These are phyloP conservation scores for Plutomurus gul DNA, from an alignment of 1,140 invertebrate species.

Conservation along the genomic window DNA sequence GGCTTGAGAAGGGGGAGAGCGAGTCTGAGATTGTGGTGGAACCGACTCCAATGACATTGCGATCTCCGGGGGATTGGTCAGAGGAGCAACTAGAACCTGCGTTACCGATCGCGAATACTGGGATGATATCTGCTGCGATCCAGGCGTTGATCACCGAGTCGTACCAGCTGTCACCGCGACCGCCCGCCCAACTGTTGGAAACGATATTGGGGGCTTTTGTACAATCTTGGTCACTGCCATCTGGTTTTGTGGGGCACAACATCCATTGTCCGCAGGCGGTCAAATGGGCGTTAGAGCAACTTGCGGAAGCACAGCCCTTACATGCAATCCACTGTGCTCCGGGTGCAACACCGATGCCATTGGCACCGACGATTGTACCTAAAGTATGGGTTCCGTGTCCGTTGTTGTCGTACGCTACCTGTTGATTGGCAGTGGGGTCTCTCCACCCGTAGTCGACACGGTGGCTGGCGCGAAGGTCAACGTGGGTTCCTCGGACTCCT, in stretches of 20 bases:
- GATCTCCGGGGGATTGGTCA: not conserved
- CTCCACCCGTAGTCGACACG: not conserved
- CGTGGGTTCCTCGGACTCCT: not conserved
- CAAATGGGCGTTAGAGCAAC: not conserved
- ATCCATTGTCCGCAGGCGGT: not conserved
- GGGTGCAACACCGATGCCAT: too few relatives aligned
- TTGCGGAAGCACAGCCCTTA: not conserved
- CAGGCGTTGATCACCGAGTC: constrained; percentile 32
- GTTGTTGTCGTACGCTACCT: too few relatives aligned
- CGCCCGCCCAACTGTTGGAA: constrained; percentile 20
- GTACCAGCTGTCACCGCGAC: not conserved
- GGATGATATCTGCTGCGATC: constrained; percentile 32
- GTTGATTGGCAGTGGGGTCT: too few relatives aligned
- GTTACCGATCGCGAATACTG: constrained; percentile 45
- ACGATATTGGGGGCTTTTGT: constrained; percentile 15
- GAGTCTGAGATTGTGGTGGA: not conserved
- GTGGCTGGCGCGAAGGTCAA: not conserved
- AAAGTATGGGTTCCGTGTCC: too few relatives aligned
- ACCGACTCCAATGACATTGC: not conserved
- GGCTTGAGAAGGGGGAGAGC: not conserved
- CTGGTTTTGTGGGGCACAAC: not conserved
- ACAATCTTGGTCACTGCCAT: constrained; percentile 8
- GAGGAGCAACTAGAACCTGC: not conserved
- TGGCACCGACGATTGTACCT: too few relatives aligned
- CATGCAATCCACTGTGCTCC: not conserved